A percentile compares a stretch with the other conserved stretches of the same genome.
Evolutionary conservation across 2,113 vertebrate species (phyloP).

Genomic region (Corythornis vintsioides): DNA sequence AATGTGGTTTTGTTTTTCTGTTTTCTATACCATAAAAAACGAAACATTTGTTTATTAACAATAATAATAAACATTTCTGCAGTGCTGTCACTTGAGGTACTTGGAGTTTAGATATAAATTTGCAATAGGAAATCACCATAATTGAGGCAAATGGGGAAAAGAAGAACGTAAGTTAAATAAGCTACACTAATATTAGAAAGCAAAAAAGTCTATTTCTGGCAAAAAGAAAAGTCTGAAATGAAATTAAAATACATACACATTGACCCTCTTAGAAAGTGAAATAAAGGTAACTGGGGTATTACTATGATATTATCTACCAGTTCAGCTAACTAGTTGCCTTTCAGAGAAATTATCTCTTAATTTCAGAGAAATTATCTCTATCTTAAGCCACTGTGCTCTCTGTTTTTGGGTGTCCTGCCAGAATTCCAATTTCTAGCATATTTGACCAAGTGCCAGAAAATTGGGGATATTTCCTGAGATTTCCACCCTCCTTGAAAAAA

Average conservation of each 20-base stretch:
- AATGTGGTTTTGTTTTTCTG: not conserved
- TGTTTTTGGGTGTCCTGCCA: not conserved
- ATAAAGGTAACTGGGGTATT: not conserved
- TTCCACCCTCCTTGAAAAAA: not conserved
- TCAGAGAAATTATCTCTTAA: not conserved
- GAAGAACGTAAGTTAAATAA: not conserved
- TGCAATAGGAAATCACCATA: not conserved
- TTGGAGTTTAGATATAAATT: not conserved
- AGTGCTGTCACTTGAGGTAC: not conserved
- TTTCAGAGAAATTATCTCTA: not conserved
- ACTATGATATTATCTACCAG: not conserved
- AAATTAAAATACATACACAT: not conserved
- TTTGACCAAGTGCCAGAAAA: not conserved
- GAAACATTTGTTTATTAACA: not conserved
- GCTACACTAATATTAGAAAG: not conserved
- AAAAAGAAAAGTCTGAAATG: not conserved
- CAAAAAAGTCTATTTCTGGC: not conserved
- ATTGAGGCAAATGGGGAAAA: not conserved
- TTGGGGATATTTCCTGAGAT: not conserved
- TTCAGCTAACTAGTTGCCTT: not conserved
- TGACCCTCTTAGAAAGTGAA: not conserved
- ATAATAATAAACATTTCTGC: not conserved
- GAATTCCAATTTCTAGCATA: not conserved
- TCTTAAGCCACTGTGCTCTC: not conserved
- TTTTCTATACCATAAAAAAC: not conserved